Conservation (phyloP, 2,888 invertebrate genomes). For the Ormyrus thymus region DNA sequence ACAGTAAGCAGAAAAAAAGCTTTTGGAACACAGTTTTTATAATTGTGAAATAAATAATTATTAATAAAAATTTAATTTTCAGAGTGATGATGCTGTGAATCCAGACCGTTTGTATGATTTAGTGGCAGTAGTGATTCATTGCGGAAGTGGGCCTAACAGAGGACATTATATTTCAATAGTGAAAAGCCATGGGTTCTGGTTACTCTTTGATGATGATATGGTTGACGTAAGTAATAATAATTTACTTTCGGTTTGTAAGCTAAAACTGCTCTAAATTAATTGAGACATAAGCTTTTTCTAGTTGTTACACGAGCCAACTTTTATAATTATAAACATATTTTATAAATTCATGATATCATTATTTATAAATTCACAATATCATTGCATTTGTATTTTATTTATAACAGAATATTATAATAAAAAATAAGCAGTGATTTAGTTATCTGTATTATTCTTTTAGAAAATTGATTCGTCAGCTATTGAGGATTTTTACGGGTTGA, state of each 20-base stretch:
- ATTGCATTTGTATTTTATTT: conserved; percentile 3
- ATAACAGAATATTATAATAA: conserved; percentile 6
- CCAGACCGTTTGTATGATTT: conserved; percentile 98
- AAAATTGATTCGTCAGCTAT: conserved; percentile 99
- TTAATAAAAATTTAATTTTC: conserved; percentile 60
- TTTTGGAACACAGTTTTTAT: background rate
- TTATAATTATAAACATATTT: too few species aligned
- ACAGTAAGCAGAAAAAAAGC: conserved; percentile 81
- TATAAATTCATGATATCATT: background rate
- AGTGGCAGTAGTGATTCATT: conserved; percentile 99
- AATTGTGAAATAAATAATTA: conserved; percentile 9
- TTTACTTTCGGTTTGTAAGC: conserved; percentile 18
- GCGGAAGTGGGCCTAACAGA: conserved; percentile 98
- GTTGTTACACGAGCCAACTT: too few species aligned
- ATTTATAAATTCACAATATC: conserved; percentile 6
- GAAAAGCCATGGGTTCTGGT: conserved; percentile 99
- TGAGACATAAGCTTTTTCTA: too few species aligned
- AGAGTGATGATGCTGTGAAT: conserved; percentile 99
- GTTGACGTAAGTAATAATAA: conserved; percentile 89
- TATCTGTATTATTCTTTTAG: conserved; percentile 77
- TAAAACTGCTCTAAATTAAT: background rate
- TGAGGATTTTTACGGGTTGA: conserved; percentile 99
- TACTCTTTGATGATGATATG: conserved; percentile 99
- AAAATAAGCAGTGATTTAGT: background rate
- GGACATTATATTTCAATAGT: conserved; percentile 99